Conservation (phyloP, 2,797 vertebrate species). For the Balearica regulorum region DNA sequence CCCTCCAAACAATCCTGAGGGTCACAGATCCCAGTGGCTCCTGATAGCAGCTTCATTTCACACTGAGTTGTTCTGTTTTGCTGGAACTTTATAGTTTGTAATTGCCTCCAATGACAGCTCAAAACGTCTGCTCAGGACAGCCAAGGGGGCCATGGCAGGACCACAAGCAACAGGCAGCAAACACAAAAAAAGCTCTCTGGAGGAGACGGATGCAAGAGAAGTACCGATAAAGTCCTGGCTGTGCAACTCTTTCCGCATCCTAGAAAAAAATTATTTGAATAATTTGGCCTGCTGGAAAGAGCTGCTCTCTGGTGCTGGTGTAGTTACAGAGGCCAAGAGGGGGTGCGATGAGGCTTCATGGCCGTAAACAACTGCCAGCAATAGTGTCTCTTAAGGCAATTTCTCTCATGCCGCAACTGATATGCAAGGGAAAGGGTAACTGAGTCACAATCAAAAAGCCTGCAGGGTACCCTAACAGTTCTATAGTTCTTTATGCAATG, state of each 20-base stretch:
- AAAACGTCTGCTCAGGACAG: background rate
- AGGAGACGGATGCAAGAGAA: background rate
- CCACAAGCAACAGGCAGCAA: background rate
- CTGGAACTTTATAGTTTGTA: background rate
- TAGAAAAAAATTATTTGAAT: background rate
- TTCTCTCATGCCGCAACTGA: background rate
- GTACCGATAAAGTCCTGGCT: background rate
- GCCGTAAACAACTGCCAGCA: background rate
- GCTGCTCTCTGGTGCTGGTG: background rate
- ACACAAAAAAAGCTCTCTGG: rapidly evolving
- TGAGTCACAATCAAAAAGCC: background rate
- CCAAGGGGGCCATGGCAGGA: background rate
- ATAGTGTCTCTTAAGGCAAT: background rate
- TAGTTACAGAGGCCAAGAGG: rapidly evolving
- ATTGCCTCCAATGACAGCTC: background rate
- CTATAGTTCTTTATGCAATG: background rate
- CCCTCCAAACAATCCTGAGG: background rate
- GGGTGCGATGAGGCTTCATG: background rate
- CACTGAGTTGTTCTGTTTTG: background rate
- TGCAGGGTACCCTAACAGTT: background rate
- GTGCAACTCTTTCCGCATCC: background rate
- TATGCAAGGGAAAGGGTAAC: background rate
- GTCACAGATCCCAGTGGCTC: background rate
- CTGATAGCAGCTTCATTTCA: background rate
- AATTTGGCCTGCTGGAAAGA: background rate